Evolutionary conservation across 1,140 invertebrate species (phyloP).

Genomic region (Pararge aegeria): DNA sequence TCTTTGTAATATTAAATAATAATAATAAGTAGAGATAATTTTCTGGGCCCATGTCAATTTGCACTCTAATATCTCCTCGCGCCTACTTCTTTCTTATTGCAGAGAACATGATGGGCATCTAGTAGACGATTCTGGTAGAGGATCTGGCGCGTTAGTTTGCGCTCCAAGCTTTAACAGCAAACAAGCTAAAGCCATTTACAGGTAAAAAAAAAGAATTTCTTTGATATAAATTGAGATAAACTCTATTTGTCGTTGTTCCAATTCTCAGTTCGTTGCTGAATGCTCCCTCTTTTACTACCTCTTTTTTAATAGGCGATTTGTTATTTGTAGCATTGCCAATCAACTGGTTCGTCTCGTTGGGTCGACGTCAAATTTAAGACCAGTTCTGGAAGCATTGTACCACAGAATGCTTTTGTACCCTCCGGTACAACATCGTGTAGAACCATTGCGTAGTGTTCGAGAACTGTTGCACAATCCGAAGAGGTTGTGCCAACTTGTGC

Average conservation of each 20-base stretch:
- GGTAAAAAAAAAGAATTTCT: slow-evolving; percentile 72
- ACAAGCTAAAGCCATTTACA: slow-evolving; percentile 92
- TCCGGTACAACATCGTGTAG: slow-evolving; percentile 89
- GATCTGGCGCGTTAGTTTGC: slow-evolving; percentile 85
- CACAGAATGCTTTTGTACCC: slow-evolving; percentile 95
- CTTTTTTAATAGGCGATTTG: neutral
- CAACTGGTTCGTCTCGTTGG: slow-evolving; percentile 93
- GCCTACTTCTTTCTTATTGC: neutral
- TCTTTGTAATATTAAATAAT: too few species aligned
- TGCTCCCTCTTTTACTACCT: too few species aligned
- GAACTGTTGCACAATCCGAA: slow-evolving; percentile 87
- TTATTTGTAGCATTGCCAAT: slow-evolving; percentile 87
- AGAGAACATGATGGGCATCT: slow-evolving; percentile 81
- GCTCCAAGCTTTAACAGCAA: slow-evolving; percentile 88
- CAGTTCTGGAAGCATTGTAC: slow-evolving; percentile 94
- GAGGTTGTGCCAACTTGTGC: slow-evolving; percentile 84
- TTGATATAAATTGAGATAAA: too few species aligned
- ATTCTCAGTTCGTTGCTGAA: too few species aligned
- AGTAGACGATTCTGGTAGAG: slow-evolving; percentile 82
- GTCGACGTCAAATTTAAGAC: slow-evolving; percentile 89
- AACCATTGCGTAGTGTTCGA: slow-evolving; percentile 90
- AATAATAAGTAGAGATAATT: too few species aligned
- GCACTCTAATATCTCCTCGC: too few species aligned
- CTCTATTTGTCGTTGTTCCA: too few species aligned
- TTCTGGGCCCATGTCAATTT: too few species aligned